Percentiles rank a stretch among this genome's conserved stretches.
Conservation (phyloP, 2,113 vertebrate genomes). For the Xiphophorus hellerii region DNA sequence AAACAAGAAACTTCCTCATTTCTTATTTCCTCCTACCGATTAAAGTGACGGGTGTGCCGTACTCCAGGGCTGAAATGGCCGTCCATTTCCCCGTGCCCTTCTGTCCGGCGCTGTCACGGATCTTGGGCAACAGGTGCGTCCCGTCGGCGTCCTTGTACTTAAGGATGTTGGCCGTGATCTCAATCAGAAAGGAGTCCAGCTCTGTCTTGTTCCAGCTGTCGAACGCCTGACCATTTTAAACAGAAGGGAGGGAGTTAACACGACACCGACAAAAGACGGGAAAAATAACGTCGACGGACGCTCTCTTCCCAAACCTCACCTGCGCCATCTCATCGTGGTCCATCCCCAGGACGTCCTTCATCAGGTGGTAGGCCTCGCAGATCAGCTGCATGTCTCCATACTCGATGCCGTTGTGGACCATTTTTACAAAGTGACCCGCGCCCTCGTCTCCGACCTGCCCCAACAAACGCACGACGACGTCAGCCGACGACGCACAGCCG, state of each 20-base stretch:
- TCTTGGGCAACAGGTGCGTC: slow-evolving; percentile 90
- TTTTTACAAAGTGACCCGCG: slow-evolving; percentile 97
- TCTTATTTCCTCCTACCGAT: slow-evolving; percentile 84
- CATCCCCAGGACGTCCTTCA: slow-evolving; percentile 94
- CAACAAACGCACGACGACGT: background rate
- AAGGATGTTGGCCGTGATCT: slow-evolving; percentile 95
- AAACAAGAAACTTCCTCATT: slow-evolving; percentile 46
- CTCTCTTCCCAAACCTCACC: slow-evolving; percentile 71
- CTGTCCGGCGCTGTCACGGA: slow-evolving; percentile 93
- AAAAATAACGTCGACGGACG: no score
- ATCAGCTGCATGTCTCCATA: slow-evolving; percentile 99
- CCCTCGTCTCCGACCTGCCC: slow-evolving; percentile 97
- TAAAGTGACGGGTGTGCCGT: slow-evolving; percentile 93
- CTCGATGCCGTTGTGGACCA: slow-evolving; percentile 99
- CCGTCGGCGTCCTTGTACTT: slow-evolving; percentile 87
- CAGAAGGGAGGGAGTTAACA: no score
- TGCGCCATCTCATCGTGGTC: slow-evolving; percentile 90
- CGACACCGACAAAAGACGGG: no score
- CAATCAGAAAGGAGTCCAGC: slow-evolving; percentile 96
- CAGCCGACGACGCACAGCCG: background rate
- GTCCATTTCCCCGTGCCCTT: slow-evolving; percentile 99
- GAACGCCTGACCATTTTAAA: slow-evolving; percentile 80
- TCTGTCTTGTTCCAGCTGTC: slow-evolving; percentile 95
- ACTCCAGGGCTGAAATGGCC: slow-evolving; percentile 93
- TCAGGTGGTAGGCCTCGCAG: slow-evolving; percentile 97